Conservation (phyloP, 1,140 invertebrate species). For the Brachionus asplanchnoidis region DNA sequence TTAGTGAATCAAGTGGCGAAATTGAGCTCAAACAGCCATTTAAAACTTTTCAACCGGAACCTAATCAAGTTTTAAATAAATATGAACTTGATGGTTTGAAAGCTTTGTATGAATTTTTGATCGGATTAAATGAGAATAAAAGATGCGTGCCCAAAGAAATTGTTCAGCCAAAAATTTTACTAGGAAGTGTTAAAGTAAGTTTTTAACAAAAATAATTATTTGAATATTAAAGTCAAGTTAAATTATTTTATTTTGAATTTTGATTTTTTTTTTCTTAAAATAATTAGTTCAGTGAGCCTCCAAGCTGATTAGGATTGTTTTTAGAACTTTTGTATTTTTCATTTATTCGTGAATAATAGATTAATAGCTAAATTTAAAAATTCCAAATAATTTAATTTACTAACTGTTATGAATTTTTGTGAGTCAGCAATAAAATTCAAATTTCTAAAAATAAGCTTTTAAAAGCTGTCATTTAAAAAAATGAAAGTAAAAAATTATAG, state of each 20-base stretch:
- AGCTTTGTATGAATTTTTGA: conserved; percentile 79
- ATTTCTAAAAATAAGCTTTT: too few relatives aligned
- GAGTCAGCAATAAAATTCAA: too few relatives aligned
- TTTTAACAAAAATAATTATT: neutral
- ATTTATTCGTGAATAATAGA: too few relatives aligned
- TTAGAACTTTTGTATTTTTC: too few relatives aligned
- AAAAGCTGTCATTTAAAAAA: too few relatives aligned
- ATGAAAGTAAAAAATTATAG: too few relatives aligned
- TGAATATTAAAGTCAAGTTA: too few relatives aligned
- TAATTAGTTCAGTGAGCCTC: too few relatives aligned
- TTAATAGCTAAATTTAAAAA: too few relatives aligned
- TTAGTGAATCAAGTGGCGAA: neutral
- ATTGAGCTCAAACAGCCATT: neutral
- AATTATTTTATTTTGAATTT: neutral
- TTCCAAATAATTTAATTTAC: too few relatives aligned
- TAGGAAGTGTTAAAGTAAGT: conserved; percentile 69
- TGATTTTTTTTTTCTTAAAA: neutral
- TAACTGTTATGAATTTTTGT: too few relatives aligned
- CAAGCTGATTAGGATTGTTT: too few relatives aligned
- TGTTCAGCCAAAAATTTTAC: conserved; percentile 76
- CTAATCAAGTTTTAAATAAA: conserved; percentile 54
- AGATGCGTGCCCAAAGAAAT: conserved; percentile 87
- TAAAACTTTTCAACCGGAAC: conserved; percentile 37
- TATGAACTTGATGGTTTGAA: conserved; percentile 73
- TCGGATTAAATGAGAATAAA: conserved; percentile 72